Base-by-base conservation (phyloP, 2,797 vertebrate genomes). In the Gouania willdenowi region DNA sequence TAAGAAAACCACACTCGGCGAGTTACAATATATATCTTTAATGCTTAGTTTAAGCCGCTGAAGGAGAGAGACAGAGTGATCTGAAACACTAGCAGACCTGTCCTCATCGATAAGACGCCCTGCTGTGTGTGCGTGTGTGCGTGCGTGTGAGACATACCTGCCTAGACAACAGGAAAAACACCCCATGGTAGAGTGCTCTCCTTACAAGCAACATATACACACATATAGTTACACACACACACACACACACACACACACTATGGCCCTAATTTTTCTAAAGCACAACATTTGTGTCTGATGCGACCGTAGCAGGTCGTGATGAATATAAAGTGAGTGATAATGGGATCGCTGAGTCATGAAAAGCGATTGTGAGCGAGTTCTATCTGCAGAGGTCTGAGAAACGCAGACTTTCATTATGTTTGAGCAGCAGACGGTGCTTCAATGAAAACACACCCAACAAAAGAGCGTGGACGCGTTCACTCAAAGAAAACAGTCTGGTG, bases 271-370 rank as follows among this genome's bases (percentile, higher is more conserved):
- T 43, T 55, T 67, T 56, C 57, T 56, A 17, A 3, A 66, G 66
- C 43, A 6, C 73, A 60, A 67, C 46, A 63, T 77, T 76, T 70
- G 64, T 77, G 60, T 66, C 23, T 49, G 57, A 76, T 77, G 44
- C 42, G 53, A 49, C 63, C 69, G 71, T 42, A 41, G 63, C 58
- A 27, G 44, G 48, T 41, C 63, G 32, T 25, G 51, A 77, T 64
- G 75, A 76, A 81, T 73, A 66, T 70, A 77, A 68, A 62, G 13
- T 8, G 39, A 44, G 41, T 41, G 47, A 77, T 71, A 79, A 79
- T 75, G 61, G 63, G 74, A 70, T 71, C 71, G 43, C 58, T 66
- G 62, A 83, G 62, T 72, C 79, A 77, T 79, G 77, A 79, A 74
- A 77, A 79, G 54, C 33, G 54, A 50, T 67, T 74, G 42, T 51